Conservation (phyloP, 2,888 invertebrate species). For the Eueremaeus valkanovi region DNA sequence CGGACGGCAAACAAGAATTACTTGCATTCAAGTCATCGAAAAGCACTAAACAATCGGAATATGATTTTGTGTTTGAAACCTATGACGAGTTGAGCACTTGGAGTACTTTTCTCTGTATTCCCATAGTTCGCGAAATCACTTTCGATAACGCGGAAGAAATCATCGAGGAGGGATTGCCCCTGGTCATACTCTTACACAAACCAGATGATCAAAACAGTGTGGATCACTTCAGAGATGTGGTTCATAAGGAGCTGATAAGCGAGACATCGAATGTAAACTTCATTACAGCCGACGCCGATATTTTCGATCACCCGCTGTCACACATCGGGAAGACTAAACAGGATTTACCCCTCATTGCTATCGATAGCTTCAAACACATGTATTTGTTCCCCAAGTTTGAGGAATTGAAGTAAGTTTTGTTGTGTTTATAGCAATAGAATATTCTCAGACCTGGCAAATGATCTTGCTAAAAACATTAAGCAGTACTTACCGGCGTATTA, state of each 20-base stretch:
- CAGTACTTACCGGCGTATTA: no score
- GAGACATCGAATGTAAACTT: constrained; percentile 91
- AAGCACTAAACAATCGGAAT: constrained; percentile 35
- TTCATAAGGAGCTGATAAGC: constrained; percentile 68
- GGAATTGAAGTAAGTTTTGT: constrained; percentile 51
- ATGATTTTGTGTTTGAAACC: constrained; percentile 47
- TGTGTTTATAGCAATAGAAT: no score
- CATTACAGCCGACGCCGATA: constrained; percentile 92
- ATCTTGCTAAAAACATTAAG: no score
- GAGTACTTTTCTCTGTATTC: constrained; percentile 89
- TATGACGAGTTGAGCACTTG: constrained; percentile 75
- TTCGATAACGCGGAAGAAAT: constrained; percentile 99
- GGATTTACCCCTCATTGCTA: constrained; percentile 93
- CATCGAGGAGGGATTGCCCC: constrained; percentile 96
- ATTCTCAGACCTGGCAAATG: no score
- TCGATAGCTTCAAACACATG: constrained; percentile 99
- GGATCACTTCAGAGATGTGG: constrained; percentile 75
- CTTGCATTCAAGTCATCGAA: constrained; percentile 33
- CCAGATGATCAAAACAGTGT: constrained; percentile 76
- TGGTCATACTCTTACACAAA: constrained; percentile 90
- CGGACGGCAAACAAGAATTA: constrained; percentile 41
- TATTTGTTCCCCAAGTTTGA: constrained; percentile 83
- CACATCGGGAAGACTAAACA: constrained; percentile 86
- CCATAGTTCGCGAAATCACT: constrained; percentile 94
- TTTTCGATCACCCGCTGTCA: constrained; percentile 95